A percentile compares a stretch with the other conserved stretches of the same genome.
Conservation (phyloP, 2,888 invertebrate species). For the Drosophila pegasa region DNA sequence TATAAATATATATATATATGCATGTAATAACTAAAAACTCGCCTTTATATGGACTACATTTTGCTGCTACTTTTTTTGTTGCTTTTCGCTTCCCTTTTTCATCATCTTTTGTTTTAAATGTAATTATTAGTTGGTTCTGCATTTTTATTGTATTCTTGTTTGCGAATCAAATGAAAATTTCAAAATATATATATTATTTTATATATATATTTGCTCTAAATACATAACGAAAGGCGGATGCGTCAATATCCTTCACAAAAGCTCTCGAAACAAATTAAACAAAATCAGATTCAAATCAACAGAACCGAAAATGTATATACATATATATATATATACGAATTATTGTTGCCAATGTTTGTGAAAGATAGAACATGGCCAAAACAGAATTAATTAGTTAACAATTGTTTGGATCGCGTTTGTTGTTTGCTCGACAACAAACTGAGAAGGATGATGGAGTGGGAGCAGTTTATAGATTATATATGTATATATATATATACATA, state of each 20-base stretch:
- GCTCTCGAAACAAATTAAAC: slow-evolving; percentile 1
- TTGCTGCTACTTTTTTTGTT: slow-evolving; percentile 16
- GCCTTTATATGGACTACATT: slow-evolving; percentile 45
- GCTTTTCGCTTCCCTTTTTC: not conserved
- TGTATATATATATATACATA: slow-evolving; percentile 13
- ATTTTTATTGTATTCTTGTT: slow-evolving; percentile 13
- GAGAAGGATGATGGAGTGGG: slow-evolving; percentile 19
- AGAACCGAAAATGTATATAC: slow-evolving; percentile 8
- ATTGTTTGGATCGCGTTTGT: slow-evolving; percentile 24
- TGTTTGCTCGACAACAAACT: slow-evolving; percentile 1
- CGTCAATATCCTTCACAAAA: slow-evolving; percentile 44
- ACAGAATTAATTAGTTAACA: slow-evolving; percentile 43
- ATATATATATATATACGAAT: not conserved
- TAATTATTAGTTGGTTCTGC: slow-evolving; percentile 22
- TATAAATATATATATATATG: too few relatives aligned
- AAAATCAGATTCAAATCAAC: slow-evolving; percentile 17
- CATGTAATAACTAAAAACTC: slow-evolving; percentile 54
- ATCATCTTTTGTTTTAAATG: slow-evolving; percentile 10
- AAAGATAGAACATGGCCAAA: slow-evolving; percentile 37
- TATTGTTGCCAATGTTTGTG: slow-evolving; percentile 33
- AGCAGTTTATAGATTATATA: slow-evolving; percentile 24
- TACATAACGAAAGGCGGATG: slow-evolving; percentile 65
- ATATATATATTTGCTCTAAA: slow-evolving; percentile 54
- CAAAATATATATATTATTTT: slow-evolving; percentile 14
- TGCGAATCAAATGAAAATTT: slow-evolving; percentile 35